Evolutionary conservation across 2,797 vertebrate genomes (phyloP).

Genomic region (Momotus momota): DNA sequence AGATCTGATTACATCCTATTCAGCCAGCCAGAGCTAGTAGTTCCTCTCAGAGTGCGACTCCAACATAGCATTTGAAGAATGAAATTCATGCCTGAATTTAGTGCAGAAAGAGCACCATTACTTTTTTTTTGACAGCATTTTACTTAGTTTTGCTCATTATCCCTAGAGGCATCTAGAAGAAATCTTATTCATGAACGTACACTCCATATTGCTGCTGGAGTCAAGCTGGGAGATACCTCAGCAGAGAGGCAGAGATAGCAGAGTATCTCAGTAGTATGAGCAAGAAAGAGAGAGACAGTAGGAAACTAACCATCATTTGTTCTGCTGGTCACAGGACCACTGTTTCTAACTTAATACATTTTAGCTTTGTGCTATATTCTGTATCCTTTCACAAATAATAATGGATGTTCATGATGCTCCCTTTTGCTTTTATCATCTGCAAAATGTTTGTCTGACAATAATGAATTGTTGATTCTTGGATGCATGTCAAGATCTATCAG

Average conservation of each 20-base stretch:
- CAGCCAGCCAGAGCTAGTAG: not conserved
- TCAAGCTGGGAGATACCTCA: not conserved
- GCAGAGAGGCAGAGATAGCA: not conserved
- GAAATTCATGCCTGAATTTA: not conserved
- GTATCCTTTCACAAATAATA: not conserved
- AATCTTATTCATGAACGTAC: not conserved
- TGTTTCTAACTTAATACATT: not conserved
- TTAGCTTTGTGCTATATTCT: not conserved
- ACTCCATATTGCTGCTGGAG: not conserved
- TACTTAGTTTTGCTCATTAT: conserved; percentile 8
- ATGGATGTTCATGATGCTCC: not conserved
- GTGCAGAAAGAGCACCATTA: not conserved
- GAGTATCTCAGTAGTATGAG: not conserved
- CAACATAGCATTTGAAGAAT: not conserved
- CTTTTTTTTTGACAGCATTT: not conserved
- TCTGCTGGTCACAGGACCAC: not conserved
- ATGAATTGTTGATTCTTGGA: not conserved
- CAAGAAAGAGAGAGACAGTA: not conserved
- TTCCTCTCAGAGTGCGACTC: not conserved
- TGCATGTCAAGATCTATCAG: not conserved
- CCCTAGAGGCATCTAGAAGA: not conserved
- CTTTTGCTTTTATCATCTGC: not conserved
- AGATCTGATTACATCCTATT: not conserved
- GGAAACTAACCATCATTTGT: not conserved
- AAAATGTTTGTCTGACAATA: not conserved